phyloP scores from a whole-genome alignment of 2,113 vertebrate genomes.

The Bubalus kerabau region DNA sequence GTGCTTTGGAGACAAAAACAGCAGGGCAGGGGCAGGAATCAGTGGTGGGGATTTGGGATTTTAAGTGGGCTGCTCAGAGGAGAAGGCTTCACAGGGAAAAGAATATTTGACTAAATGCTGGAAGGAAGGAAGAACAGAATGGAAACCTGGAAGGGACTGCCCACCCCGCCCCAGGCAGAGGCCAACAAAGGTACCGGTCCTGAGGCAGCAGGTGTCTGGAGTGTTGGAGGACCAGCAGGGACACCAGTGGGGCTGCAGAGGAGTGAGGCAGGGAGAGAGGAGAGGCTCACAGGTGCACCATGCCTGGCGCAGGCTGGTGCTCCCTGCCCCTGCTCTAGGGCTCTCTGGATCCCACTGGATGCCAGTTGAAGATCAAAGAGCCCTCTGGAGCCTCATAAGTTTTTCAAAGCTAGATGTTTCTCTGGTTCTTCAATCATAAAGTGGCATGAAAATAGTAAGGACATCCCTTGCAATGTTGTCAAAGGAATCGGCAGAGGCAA shows the following conservation, averaged over 20 bases:
- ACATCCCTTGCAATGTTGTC: neutral
- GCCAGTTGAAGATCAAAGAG: neutral
- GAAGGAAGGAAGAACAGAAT: neutral
- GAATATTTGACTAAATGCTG: neutral
- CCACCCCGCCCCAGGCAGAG: neutral
- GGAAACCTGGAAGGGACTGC: neutral
- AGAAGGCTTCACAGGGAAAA: neutral
- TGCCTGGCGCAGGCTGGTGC: rapidly evolving
- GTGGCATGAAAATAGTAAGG: neutral
- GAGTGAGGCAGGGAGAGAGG: neutral
- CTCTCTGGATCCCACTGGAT: neutral
- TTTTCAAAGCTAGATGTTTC: neutral
- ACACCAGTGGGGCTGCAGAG: neutral
- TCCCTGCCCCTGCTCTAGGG: neutral
- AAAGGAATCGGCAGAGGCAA: neutral
- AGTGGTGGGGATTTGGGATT: neutral
- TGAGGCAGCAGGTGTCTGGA: neutral
- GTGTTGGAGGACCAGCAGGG: neutral
- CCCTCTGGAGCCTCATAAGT: neutral
- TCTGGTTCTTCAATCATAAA: neutral
- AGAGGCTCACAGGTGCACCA: neutral
- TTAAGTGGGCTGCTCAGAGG: neutral
- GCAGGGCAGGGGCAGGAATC: neutral
- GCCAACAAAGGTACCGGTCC: too few species aligned
- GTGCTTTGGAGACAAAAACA: neutral